Percentiles rank a stretch among this genome's conserved stretches.
These are phyloP conservation scores for Benitochromis conjunctus DNA, from an alignment of 2,113 vertebrate species.

Conservation along the genomic window DNA sequence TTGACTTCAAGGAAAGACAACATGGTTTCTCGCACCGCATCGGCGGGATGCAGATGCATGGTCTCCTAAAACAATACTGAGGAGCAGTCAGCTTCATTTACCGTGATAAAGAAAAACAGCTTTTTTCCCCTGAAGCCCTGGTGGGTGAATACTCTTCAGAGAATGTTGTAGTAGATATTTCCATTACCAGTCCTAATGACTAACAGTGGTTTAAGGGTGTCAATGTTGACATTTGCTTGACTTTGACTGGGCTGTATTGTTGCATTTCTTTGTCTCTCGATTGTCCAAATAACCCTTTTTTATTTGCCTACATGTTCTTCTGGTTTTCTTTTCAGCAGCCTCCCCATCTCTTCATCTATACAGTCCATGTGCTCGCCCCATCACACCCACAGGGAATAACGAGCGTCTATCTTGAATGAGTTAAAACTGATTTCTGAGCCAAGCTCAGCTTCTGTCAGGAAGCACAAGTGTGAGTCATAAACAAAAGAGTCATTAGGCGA, in stretches of 20 bases:
- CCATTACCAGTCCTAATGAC: slow-evolving; percentile 55
- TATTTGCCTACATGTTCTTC: neutral
- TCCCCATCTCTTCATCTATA: neutral
- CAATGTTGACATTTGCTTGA: slow-evolving; percentile 39
- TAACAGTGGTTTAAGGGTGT: slow-evolving; percentile 48
- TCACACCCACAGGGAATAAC: slow-evolving; percentile 35
- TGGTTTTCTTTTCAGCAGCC: neutral
- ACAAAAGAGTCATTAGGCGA: neutral
- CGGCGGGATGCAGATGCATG: slow-evolving; percentile 34
- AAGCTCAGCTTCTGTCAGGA: slow-evolving; percentile 1
- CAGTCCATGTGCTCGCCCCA: neutral
- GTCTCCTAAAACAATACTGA: slow-evolving; percentile 70
- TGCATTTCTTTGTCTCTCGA: neutral
- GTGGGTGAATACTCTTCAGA: slow-evolving; percentile 30
- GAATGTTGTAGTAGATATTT: slow-evolving; percentile 53
- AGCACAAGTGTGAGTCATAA: slow-evolving; percentile 14
- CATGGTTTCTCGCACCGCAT: slow-evolving; percentile 39
- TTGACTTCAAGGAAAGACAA: slow-evolving; percentile 60
- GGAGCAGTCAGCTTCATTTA: slow-evolving; percentile 61
- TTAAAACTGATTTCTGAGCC: slow-evolving; percentile 22
- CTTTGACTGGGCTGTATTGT: slow-evolving; percentile 23
- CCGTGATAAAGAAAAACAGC: slow-evolving; percentile 60
- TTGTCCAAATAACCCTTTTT: slow-evolving; percentile 6
- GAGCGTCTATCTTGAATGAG: slow-evolving; percentile 34
- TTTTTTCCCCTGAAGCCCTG: slow-evolving; percentile 35